Evolutionary conservation across 2,888 invertebrate genomes (phyloP), one percentile per base, ranked within the genome.

Genomic region (Tridacna gigas): DNA sequence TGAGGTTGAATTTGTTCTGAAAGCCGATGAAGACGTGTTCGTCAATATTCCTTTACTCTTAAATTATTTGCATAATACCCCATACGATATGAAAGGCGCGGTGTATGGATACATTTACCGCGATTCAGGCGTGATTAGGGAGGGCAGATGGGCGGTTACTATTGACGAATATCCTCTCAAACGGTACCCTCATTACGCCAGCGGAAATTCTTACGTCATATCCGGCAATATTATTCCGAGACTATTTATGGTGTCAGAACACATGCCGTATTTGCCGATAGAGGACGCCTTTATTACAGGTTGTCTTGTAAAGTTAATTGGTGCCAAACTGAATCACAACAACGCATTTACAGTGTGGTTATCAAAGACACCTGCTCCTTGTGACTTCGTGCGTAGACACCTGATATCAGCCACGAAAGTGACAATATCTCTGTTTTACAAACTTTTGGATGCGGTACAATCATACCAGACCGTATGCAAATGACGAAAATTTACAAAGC

Each of bases 271-370:
- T 66, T 74, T 92, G 15, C 87, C 89, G 1, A 89, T 92, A 37
- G 93, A 92, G 76, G 93, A 93, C 66, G 93, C 89, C 9, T 91
- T 89, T 67, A 86, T 93, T 12, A 92, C 93, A 5, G 93, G 93
- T 2, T 83, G 91, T 47, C 83, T 92, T 18, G 84, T 90, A 0
- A 88, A 87, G 75, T 74, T 88, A 4, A 79, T 89, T n/a, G 85
- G 80, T 18, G 86, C 90, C 12, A 75, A 74, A 22, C 63, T 66
- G 4, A 65, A 74, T 0, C 25, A 37, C 18, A 47, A 77, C 0
- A 48, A 47, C 0, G 77, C 77, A 18, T 87, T 87, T 69, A 77
- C 87, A 18, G 45, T 47, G 26, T 87, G 84, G 84, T 4, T 45
- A 11, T 80, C 84, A 13, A n/a, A 22, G 0, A 45, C 47, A 20